These are phyloP conservation scores for Pantherophis alleghaniensis DNA, from an alignment of 2,797 vertebrate genomes.

Conservation along the genomic window DNA sequence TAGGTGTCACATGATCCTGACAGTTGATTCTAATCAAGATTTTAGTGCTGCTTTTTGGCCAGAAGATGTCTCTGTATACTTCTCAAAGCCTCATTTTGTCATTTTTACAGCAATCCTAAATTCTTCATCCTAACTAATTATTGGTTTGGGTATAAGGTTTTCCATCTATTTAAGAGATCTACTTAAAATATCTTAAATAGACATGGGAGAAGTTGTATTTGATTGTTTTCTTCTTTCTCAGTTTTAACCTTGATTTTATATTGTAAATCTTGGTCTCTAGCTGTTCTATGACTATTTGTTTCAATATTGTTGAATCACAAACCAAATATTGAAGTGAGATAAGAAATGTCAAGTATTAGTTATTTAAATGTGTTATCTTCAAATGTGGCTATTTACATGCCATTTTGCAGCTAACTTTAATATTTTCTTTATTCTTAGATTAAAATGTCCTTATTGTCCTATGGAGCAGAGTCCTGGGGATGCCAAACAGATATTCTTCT, in stretches of 20 bases:
- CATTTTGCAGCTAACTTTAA: not conserved
- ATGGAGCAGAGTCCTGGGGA: slow-evolving; percentile 86
- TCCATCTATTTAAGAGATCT: not conserved
- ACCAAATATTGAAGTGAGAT: not conserved
- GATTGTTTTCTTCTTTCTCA: not conserved
- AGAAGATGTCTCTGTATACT: not conserved
- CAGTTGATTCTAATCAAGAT: not conserved
- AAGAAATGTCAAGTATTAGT: not conserved
- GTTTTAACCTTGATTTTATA: not conserved
- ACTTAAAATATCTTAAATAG: not conserved
- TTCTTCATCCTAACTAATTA: not conserved
- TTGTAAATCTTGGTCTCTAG: not conserved
- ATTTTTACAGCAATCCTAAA: not conserved
- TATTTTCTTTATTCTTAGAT: slow-evolving; percentile 69
- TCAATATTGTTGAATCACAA: not conserved
- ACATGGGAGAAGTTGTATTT: not conserved
- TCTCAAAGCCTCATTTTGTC: not conserved
- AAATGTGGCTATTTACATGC: not conserved
- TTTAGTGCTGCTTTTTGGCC: not conserved
- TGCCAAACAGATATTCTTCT: slow-evolving; percentile 87
- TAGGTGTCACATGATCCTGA: not conserved
- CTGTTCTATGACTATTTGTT: not conserved
- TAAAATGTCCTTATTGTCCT: slow-evolving; percentile 86
- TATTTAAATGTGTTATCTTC: not conserved
- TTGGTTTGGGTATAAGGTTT: not conserved